These are phyloP conservation scores for Catharus minimus DNA, from an alignment of 2,113 vertebrate genomes.

Conservation along the genomic window DNA sequence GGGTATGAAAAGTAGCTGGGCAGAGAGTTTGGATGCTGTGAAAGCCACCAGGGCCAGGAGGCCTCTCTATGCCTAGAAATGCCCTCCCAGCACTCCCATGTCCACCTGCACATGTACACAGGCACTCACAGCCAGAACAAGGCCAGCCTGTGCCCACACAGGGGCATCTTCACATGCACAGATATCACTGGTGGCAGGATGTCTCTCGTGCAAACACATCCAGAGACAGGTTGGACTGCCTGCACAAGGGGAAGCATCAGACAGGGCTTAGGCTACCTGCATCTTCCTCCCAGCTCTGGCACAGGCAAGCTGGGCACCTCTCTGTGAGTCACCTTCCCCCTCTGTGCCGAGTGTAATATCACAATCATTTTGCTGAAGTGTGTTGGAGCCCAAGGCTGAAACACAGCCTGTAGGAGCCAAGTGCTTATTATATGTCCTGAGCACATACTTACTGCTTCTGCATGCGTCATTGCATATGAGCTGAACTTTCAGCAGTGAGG, in stretches of 20 bases:
- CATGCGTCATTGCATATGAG: neutral
- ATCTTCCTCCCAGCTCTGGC: neutral
- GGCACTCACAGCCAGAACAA: neutral
- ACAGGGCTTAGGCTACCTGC: neutral
- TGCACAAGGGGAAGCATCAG: neutral
- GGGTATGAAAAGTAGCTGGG: neutral
- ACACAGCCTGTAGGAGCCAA: neutral
- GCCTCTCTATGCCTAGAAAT: neutral
- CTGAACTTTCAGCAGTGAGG: neutral
- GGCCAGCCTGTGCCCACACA: neutral
- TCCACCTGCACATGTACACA: accelerated
- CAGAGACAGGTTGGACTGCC: neutral
- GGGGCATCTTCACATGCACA: accelerated
- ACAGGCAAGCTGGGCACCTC: neutral
- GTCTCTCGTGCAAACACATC: neutral
- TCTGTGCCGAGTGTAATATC: neutral
- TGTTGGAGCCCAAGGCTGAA: neutral
- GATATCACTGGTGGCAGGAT: accelerated
- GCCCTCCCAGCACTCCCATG: neutral
- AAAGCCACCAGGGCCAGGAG: neutral
- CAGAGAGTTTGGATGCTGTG: neutral
- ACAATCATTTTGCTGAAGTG: neutral
- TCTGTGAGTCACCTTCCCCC: neutral
- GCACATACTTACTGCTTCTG: neutral
- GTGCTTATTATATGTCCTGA: neutral